Conservation (phyloP, 2,888 invertebrate genomes). For the Caenorhabditis angaria region DNA sequence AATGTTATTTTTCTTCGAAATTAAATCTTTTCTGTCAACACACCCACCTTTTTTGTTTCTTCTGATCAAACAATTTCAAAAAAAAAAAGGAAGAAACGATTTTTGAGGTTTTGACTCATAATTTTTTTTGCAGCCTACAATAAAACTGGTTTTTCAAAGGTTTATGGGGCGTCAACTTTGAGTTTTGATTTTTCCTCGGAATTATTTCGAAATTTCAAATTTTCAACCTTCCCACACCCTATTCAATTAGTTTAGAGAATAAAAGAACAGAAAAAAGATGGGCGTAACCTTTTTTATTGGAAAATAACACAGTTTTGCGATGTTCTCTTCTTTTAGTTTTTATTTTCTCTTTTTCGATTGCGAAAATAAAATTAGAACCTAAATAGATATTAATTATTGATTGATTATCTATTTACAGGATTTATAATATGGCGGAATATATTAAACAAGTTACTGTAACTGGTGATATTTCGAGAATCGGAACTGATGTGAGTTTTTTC, state of each 20-base stretch:
- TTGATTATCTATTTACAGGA: neutral
- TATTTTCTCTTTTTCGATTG: too few species aligned
- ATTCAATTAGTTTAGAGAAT: too few species aligned
- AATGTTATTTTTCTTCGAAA: neutral
- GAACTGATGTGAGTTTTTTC: conserved; percentile 43
- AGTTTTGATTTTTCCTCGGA: too few species aligned
- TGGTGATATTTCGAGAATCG: conserved; percentile 56
- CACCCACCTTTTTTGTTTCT: neutral
- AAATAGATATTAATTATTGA: too few species aligned
- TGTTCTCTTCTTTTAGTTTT: too few species aligned
- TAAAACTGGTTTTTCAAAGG: neutral
- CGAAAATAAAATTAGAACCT: too few species aligned
- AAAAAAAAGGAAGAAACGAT: neutral
- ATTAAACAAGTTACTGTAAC: conserved; percentile 62
- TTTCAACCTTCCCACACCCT: too few species aligned
- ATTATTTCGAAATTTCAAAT: too few species aligned
- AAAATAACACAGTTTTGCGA: too few species aligned
- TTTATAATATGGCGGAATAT: conserved; percentile 49
- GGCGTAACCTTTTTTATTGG: too few species aligned
- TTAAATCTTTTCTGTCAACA: conserved; percentile 4
- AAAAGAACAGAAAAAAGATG: too few species aligned
- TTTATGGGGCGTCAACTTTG: too few species aligned
- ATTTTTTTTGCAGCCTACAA: neutral
- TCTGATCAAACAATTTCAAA: neutral
- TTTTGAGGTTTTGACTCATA: neutral